Conservation (phyloP, 2,888 invertebrate species). For the Ichneumoninae sp. region DNA sequence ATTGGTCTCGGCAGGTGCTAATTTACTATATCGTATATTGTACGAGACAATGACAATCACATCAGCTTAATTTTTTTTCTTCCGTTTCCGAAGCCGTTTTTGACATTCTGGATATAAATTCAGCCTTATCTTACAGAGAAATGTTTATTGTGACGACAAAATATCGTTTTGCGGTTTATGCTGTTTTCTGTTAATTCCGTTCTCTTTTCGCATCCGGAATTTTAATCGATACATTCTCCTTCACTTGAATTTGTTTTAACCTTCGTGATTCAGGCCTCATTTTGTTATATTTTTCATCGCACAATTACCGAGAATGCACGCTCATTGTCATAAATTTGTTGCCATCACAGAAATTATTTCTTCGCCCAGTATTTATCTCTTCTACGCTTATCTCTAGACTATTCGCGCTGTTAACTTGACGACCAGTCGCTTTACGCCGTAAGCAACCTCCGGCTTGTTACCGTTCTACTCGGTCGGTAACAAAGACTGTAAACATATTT, state of each 20-base stretch:
- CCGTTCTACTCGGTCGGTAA: background rate
- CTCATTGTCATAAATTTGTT: background rate
- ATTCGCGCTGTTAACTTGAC: background rate
- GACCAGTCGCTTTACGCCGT: background rate
- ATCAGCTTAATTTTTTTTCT: slow-evolving; percentile 6
- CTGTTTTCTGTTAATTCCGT: background rate
- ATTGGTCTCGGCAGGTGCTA: background rate
- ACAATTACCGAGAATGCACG: background rate
- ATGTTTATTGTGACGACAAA: background rate
- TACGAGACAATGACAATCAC: background rate
- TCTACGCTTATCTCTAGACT: background rate
- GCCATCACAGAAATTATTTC: slow-evolving; percentile 12
- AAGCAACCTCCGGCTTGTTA: background rate
- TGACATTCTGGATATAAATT: background rate
- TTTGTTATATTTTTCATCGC: background rate
- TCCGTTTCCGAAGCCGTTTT: background rate
- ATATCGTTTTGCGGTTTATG: background rate
- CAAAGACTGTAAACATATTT: background rate
- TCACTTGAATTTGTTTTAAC: background rate
- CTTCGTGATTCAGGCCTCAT: background rate
- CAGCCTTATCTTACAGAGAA: slow-evolving; percentile 3
- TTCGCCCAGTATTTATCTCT: background rate
- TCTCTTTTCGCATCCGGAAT: background rate
- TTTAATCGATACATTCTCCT: background rate
- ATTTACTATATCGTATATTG: background rate